These are phyloP conservation scores for Bugulina stolonifera DNA, from an alignment of 2,888 invertebrate genomes.

Conservation along the genomic window DNA sequence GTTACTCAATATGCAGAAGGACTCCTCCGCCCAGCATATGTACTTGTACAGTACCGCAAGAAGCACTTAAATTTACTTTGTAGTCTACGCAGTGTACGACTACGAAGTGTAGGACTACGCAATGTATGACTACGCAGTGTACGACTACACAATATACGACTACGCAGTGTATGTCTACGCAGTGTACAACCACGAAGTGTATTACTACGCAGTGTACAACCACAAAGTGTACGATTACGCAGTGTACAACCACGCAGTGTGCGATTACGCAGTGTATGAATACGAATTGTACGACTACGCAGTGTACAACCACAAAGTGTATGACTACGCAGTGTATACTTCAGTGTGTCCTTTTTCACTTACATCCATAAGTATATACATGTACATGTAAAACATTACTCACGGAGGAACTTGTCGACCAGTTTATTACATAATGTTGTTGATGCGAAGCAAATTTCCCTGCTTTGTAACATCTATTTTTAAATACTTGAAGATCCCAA, in stretches of 20 bases:
- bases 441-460: too few relatives aligned
- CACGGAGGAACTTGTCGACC: too few relatives aligned
- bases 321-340: slow-evolving; percentile 22
- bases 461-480: too few relatives aligned
- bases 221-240: neutral
- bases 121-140: neutral
- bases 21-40: too few relatives aligned
- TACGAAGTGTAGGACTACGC: neutral
- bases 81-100: too few relatives aligned
- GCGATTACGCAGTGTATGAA: neutral
- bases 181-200: neutral
- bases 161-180: neutral
- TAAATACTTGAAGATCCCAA: too few relatives aligned
- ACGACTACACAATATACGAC: neutral
- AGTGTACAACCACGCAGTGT: neutral
- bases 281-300: neutral
- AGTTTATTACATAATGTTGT: too few relatives aligned
- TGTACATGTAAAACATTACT: too few relatives aligned
- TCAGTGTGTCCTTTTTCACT: slow-evolving; percentile 3
- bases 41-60: too few relatives aligned
- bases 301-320: neutral
- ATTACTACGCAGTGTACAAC: neutral
- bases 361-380: too few relatives aligned
- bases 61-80: too few relatives aligned
- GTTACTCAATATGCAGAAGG: too few relatives aligned